Conservation (phyloP, 2,888 invertebrate species). For the Liopterus haemorrhoidalis region DNA sequence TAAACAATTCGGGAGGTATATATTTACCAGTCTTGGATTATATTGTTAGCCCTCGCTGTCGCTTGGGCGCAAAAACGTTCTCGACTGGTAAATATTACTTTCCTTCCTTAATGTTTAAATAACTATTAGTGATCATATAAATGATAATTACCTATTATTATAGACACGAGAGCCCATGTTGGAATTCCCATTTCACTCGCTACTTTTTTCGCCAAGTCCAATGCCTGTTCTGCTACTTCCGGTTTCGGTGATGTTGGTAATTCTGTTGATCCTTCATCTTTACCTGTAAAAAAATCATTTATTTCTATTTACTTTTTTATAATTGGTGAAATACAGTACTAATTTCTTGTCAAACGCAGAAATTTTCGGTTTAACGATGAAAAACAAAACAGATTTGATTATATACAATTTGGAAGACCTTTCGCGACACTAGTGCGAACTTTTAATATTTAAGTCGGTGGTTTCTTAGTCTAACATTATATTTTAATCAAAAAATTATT, state of each 20-base stretch:
- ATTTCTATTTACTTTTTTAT: slow-evolving; percentile 15
- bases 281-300: slow-evolving; percentile 14
- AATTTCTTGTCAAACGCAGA: not conserved
- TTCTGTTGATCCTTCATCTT: slow-evolving; percentile 19
- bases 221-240: slow-evolving; percentile 41
- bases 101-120: no score
- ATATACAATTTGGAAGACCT: no score
- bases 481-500: no score
- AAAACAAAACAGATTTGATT: not conserved
- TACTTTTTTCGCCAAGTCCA: slow-evolving; percentile 55
- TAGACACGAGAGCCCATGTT: slow-evolving; percentile 78
- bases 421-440: no score
- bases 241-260: slow-evolving; percentile 26
- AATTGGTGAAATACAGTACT: no score
- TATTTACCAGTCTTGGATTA: no score
- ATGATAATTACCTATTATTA: slow-evolving; percentile 63
- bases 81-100: no score
- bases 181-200: slow-evolving; percentile 72
- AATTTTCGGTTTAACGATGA: not conserved
- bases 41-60: no score
- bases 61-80: no score
- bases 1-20: no score
- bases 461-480: no score
- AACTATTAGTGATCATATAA: not conserved
- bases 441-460: no score